A percentile compares a stretch with the other conserved stretches of the same genome.
phyloP scores from a whole-genome alignment of 2,113 vertebrate species.

The Damaliscus lunatus region DNA sequence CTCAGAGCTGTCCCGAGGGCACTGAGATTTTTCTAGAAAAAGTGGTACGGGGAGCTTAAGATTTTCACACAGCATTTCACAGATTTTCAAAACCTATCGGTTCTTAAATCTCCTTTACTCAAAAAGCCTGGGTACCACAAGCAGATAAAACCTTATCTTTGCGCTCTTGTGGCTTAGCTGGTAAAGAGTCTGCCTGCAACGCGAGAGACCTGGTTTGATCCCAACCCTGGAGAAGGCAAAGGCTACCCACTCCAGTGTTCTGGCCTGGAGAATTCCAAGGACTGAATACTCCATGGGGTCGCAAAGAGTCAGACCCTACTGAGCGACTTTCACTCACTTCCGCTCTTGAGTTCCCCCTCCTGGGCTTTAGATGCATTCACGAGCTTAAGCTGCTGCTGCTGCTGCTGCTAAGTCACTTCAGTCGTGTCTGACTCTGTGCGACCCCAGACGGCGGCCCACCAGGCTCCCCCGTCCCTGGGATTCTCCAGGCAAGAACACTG shows the following conservation, averaged over 20 bases:
- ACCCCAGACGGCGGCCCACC: too few species aligned
- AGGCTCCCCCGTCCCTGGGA: too few species aligned
- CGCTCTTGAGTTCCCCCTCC: background rate
- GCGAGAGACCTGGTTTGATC: background rate
- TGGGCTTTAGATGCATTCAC: accelerated
- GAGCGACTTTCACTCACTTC: background rate
- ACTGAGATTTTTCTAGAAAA: background rate
- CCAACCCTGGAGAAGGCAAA: background rate
- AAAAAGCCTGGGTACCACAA: background rate
- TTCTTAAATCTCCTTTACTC: background rate
- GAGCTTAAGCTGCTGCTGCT: too few species aligned
- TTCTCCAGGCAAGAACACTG: too few species aligned
- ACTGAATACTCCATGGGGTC: background rate
- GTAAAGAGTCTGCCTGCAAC: background rate
- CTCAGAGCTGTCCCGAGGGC: background rate
- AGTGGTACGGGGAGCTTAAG: too few species aligned
- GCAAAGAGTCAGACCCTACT: background rate
- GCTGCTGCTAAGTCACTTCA: too few species aligned
- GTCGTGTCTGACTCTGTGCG: too few species aligned
- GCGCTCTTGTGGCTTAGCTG: background rate
- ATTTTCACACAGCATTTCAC: background rate
- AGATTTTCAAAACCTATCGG: background rate
- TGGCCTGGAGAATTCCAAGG: background rate
- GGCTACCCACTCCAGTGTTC: background rate
- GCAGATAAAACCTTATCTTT: background rate